These are phyloP conservation scores for Drosophila mimetica DNA, from an alignment of 2,888 invertebrate genomes.

Conservation along the genomic window DNA sequence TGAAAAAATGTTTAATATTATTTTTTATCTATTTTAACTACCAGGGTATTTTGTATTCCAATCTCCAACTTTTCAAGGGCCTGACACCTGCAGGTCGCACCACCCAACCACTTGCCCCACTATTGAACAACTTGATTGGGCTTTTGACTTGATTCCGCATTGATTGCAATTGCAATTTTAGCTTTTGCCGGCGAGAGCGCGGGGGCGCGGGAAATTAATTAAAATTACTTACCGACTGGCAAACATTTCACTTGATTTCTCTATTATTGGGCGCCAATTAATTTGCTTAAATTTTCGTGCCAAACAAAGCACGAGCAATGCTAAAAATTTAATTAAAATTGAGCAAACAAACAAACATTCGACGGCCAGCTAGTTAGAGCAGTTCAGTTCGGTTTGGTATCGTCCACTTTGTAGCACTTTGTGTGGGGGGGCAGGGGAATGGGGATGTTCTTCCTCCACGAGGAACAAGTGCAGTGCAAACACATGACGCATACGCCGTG, in stretches of 20 bases:
- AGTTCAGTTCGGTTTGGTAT: conserved; percentile 6
- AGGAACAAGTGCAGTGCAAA: conserved; percentile 56
- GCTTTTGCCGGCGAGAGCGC: conserved; percentile 10
- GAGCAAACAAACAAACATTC: conserved; percentile 40
- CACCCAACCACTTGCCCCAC: conserved; percentile 3
- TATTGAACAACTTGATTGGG: conserved; percentile 32
- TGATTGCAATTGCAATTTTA: conserved; percentile 64
- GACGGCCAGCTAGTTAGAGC: conserved; percentile 15
- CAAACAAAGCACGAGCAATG: conserved; percentile 49
- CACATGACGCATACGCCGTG: conserved; percentile 57
- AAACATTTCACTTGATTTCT: conserved; percentile 37
- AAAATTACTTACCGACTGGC: conserved; percentile 62
- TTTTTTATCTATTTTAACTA: background rate
- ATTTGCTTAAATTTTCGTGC: conserved; percentile 61
- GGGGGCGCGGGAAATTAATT: conserved; percentile 62
- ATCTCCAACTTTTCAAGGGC: conserved; percentile 4
- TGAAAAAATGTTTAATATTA: too few relatives aligned
- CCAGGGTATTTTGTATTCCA: background rate
- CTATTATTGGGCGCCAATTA: conserved; percentile 42
- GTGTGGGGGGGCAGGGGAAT: background rate
- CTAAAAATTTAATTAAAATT: conserved; percentile 73
- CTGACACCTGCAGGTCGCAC: conserved; percentile 34
- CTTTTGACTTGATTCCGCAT: conserved; percentile 50
- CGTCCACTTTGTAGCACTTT: conserved; percentile 20
- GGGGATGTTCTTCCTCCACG: conserved; percentile 19